Evolutionary conservation across 2,888 invertebrate genomes (phyloP).

Genomic region (Sinelater perroti): DNA sequence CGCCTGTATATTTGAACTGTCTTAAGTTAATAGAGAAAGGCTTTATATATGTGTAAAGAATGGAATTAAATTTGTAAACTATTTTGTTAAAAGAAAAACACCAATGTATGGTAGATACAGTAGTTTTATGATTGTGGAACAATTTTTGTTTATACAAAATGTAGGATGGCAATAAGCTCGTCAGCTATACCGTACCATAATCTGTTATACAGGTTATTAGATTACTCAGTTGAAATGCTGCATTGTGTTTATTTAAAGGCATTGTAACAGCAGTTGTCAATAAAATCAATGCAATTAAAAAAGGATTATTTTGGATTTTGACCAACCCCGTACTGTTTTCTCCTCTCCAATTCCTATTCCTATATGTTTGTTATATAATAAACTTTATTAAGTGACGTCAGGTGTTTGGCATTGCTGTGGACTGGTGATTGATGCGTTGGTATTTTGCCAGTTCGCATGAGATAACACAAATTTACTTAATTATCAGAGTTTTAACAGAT

Average conservation of each 20-base stretch:
- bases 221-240: constrained; percentile 46
- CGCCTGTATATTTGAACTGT: constrained; percentile 27
- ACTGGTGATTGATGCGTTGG: constrained; percentile 14
- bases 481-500: too few relatives aligned
- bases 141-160: constrained; percentile 28
- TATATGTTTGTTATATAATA: constrained; percentile 16
- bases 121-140: constrained; percentile 39
- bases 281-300: constrained; percentile 37
- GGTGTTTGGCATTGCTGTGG: constrained; percentile 14
- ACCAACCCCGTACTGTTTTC: not conserved
- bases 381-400: constrained; percentile 18
- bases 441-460: constrained; percentile 22
- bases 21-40: constrained; percentile 12
- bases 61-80: constrained; percentile 10
- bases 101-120: constrained; percentile 42
- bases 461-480: too few relatives aligned
- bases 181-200: constrained; percentile 52
- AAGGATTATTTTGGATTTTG: not conserved
- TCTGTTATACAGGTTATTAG: constrained; percentile 58
- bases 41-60: constrained; percentile 19
- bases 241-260: constrained; percentile 52
- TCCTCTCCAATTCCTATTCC: too few relatives aligned
- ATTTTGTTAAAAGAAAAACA: constrained; percentile 30
- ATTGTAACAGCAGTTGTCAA: constrained; percentile 53
- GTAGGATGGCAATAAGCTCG: constrained; percentile 43